These are phyloP conservation scores for Idaea straminata DNA, from an alignment of 2,888 invertebrate genomes.

Conservation along the genomic window DNA sequence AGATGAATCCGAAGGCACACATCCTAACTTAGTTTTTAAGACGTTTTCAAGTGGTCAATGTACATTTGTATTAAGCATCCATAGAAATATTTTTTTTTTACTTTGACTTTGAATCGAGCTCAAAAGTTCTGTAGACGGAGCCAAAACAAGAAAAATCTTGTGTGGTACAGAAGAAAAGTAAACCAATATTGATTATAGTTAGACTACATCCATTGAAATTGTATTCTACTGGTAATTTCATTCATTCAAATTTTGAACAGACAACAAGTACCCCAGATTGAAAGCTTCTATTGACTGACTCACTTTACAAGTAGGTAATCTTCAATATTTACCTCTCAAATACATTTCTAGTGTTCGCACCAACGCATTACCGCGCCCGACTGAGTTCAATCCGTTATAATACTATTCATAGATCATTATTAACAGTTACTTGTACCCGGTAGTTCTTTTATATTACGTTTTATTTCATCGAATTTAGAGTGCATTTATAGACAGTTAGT, in stretches of 20 bases:
- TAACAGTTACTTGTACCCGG: neutral
- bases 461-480: neutral
- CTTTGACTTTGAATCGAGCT: too few relatives aligned
- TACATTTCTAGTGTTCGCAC: neutral
- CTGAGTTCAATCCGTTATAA: neutral
- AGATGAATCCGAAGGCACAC: too few relatives aligned
- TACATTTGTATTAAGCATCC: too few relatives aligned
- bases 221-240: neutral
- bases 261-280: neutral
- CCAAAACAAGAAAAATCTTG: too few relatives aligned
- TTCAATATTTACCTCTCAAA: neutral
- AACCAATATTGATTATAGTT: too few relatives aligned
- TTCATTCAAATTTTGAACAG: neutral
- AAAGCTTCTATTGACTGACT: neutral
- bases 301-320: neutral
- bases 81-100: too few relatives aligned
- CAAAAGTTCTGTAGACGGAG: too few relatives aligned
- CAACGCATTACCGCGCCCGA: neutral
- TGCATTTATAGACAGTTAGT: too few relatives aligned
- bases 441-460: neutral
- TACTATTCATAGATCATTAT: neutral
- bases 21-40: too few relatives aligned
- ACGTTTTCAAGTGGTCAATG: too few relatives aligned
- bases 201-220: too few relatives aligned
- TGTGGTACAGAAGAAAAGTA: too few relatives aligned